Evolutionary conservation across 92 coral and sea anemone species (phyloP).

Genomic region (Chrysogorgia sp.): DNA sequence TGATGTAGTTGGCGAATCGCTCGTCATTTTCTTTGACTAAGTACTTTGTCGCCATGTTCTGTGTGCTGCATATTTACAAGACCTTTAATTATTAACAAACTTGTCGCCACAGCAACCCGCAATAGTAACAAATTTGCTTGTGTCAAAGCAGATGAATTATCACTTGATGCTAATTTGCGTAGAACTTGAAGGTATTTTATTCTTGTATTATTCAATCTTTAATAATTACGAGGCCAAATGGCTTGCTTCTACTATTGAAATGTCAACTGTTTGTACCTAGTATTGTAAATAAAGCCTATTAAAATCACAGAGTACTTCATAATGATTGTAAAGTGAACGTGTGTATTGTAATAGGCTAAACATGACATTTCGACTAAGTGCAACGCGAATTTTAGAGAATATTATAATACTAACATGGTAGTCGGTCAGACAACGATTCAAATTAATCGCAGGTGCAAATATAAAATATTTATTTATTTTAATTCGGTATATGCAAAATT

Average conservation of each 20-base stretch:
- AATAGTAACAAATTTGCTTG: constrained; percentile 32
- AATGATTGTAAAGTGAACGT: too few relatives aligned
- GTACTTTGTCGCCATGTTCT: constrained; percentile 46
- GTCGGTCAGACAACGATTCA: neutral
- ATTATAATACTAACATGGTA: too few relatives aligned
- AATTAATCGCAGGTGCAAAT: neutral
- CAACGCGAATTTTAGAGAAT: too few relatives aligned
- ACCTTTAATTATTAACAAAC: constrained; percentile 45
- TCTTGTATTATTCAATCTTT: neutral
- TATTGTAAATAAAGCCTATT: too few relatives aligned
- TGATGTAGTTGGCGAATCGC: constrained; percentile 69
- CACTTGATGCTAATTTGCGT: neutral
- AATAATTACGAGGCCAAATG: neutral
- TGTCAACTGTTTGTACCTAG: too few relatives aligned
- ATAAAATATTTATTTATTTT: neutral
- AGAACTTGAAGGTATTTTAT: neutral
- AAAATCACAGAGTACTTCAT: too few relatives aligned
- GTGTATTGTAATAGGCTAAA: too few relatives aligned
- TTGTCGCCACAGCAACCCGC: constrained; percentile 32
- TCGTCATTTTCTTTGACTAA: constrained; percentile 74
- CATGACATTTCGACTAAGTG: too few relatives aligned
- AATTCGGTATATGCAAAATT: too few relatives aligned
- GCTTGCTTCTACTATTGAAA: neutral
- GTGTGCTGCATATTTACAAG: constrained; percentile 29
- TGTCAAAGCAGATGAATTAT: neutral